A percentile compares a stretch with the other conserved stretches of the same genome.
Conservation (phyloP, 1,140 invertebrate genomes). For the Cheumatopsyche charites region DNA sequence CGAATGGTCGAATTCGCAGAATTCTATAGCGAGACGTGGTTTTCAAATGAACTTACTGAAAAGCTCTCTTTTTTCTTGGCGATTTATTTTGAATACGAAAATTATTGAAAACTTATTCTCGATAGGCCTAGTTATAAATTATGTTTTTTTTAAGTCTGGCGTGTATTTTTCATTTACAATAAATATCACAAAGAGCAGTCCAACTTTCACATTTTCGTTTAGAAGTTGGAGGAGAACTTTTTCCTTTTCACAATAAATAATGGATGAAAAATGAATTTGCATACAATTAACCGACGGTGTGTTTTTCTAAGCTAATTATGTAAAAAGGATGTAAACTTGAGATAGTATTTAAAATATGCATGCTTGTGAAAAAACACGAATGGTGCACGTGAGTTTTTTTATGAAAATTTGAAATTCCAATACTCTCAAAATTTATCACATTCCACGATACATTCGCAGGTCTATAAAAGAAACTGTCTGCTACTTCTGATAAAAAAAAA, state of each 20-base stretch:
- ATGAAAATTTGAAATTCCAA: neutral
- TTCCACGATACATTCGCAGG: no score
- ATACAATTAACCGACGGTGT: neutral
- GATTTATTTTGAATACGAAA: no score
- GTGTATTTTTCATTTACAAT: neutral
- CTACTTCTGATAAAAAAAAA: no score
- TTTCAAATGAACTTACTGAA: no score
- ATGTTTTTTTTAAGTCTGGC: no score
- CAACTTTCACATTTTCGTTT: conserved; percentile 6
- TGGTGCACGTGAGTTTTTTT: neutral
- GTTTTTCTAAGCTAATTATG: conserved; percentile 15
- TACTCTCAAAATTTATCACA: neutral
- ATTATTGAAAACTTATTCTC: no score
- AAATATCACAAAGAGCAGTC: neutral
- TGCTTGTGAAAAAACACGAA: neutral
- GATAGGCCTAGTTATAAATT: no score
- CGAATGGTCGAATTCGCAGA: no score
- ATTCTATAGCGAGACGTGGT: no score
- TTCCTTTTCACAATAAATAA: conserved; percentile 6
- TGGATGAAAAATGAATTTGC: conserved; percentile 27
- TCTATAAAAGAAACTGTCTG: no score
- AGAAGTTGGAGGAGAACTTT: neutral
- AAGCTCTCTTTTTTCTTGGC: no score
- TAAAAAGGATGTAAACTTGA: conserved; percentile 21
- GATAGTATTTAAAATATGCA: neutral